Percentiles rank a stretch among this genome's conserved stretches.
Evolutionary conservation across 30 jellyfish, hydroid and myxozoan genomes (phyloP).

Genomic region (Aurelia coerulea): DNA sequence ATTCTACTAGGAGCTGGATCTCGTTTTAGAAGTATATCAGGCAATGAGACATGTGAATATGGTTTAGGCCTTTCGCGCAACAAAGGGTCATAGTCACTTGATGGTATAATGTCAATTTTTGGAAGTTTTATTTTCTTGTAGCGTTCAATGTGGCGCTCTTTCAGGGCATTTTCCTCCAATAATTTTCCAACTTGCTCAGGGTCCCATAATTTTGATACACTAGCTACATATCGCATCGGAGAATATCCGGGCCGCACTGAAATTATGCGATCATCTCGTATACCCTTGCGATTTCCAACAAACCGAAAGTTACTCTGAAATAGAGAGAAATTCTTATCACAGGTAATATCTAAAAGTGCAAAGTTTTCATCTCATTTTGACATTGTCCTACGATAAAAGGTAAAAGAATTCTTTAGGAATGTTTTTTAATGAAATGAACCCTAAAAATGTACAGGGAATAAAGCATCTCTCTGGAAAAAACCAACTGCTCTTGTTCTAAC

Average conservation of each 20-base stretch:
- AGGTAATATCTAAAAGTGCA: too few relatives aligned
- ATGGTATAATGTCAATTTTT: conserved; percentile 56
- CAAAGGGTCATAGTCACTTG: conserved; percentile 64
- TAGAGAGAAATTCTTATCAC: too few relatives aligned
- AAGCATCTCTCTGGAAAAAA: too few relatives aligned
- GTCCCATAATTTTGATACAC: conserved; percentile 85
- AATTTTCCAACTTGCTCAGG: conserved; percentile 64
- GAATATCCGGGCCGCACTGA: conserved; percentile 93
- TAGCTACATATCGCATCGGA: conserved; percentile 84
- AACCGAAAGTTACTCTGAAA: conserved; percentile 47
- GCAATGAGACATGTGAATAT: conserved; percentile 64
- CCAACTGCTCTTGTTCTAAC: too few relatives aligned
- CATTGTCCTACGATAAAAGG: too few relatives aligned
- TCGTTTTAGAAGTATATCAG: conserved; percentile 34
- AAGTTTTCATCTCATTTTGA: too few relatives aligned
- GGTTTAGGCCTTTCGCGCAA: conserved; percentile 76
- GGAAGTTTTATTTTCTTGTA: conserved; percentile 65
- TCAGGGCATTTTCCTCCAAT: conserved; percentile 43
- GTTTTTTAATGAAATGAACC: too few relatives aligned
- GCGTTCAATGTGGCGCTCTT: conserved; percentile 48
- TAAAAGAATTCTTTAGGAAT: too few relatives aligned
- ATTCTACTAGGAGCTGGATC: conserved; percentile 45
- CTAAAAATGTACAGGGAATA: too few relatives aligned
- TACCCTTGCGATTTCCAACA: conserved; percentile 23
- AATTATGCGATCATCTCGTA: conserved; percentile 72